Evolutionary conservation across 2,797 vertebrate species (phyloP), one percentile per base, ranked within the genome.

Genomic region (Sylvia borin): DNA sequence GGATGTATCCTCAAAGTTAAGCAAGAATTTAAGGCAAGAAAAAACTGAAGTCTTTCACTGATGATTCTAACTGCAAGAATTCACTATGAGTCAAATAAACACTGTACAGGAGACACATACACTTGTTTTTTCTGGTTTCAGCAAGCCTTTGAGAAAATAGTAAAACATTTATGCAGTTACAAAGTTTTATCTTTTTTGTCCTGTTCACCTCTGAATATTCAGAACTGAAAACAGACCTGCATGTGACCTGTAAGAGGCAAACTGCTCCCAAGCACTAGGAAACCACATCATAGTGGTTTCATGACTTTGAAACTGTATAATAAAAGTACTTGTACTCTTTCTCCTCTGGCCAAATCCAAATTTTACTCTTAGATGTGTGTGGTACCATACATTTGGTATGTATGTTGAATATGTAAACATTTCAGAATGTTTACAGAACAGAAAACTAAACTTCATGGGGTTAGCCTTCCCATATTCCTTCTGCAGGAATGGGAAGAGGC

Each of bases 31-130:
- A 78, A 51, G 24, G 25, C 51, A 47, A 84, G 34, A 88, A 83
- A 26, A 57, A 74, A 81, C 6, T 19, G 6, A 55, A 3, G 18
- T 31, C 32, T 67, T 66, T 65, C 54, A 70, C 24, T 86, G 34
- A 64, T 47, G 32, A 88, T n/a, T 71, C 47, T 20, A 83, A 77
- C 29, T 38, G 18, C 31, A 79, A 81, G 27, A 85, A 92, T 34
- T 61, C 67, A 70, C 20, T 64, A 42, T 4, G 3, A 88, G 58
- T 67, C 26, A 78, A 80, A 24, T 12, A 75, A 74, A 64, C 19
- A 32, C 5, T 17, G 8, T 26, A 62, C 0, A 3, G 12, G 10
- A 68, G 34, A 58, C 20, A 40, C 0, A 5, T 0, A 50, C 14
- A 72, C 16, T 67, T 22, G 10, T 13, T 71, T 86, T 66, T 80